A percentile compares a stretch with the other conserved stretches of the same genome.
Conservation (phyloP, 1,140 invertebrate genomes). For the Drosophila rufa region DNA sequence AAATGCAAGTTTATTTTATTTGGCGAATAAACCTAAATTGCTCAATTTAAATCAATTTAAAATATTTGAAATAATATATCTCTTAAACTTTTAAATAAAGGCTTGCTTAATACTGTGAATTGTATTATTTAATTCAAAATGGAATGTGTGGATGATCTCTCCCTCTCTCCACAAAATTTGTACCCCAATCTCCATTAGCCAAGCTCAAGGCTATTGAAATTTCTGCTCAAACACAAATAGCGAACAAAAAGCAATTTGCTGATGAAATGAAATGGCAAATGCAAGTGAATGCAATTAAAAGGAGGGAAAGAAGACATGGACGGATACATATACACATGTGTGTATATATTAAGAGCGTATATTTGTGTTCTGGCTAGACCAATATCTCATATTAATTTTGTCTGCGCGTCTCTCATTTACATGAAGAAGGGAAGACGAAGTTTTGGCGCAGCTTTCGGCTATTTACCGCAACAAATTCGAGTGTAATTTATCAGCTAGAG, state of each 20-base stretch:
- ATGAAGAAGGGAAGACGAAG: conserved; percentile 25
- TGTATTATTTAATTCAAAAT: not conserved
- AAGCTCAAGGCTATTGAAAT: conserved; percentile 46
- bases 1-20: not conserved
- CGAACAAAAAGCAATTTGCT: conserved; percentile 67
- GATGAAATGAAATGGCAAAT: conserved; percentile 62
- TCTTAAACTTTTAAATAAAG: not conserved
- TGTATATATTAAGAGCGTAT: conserved; percentile 2
- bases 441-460: conserved; percentile 42
- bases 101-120: too few relatives aligned
- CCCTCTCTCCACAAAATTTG: not conserved
- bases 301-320: conserved; percentile 28
- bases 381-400: conserved; percentile 53
- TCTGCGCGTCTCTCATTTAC: conserved; percentile 45
- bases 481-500: conserved; percentile 43
- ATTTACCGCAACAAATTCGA: conserved; percentile 58
- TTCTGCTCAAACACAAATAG: conserved; percentile 56
- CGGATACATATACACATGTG: conserved; percentile 3
- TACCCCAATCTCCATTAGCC: conserved; percentile 26
- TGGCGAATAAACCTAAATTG: not conserved
- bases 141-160: not conserved
- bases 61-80: not conserved
- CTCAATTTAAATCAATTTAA: not conserved
- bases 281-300: conserved; percentile 64
- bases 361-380: conserved; percentile 42